Base-by-base conservation (phyloP, 1,140 invertebrate genomes). In the Drosophila setifemur region DNA sequence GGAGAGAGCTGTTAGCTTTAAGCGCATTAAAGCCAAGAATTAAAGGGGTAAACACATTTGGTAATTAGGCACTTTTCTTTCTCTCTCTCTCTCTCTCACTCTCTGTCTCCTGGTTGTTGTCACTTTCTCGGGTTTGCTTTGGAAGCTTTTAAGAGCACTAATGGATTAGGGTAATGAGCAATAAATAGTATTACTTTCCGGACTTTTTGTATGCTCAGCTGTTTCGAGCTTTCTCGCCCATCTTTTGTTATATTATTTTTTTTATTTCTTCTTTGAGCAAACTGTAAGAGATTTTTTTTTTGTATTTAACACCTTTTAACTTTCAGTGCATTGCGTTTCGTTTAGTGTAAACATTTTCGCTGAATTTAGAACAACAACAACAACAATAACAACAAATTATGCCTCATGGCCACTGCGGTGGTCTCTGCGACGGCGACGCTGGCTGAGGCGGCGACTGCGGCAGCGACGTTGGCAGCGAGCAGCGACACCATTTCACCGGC, bases 291-390 rank as follows among this genome's bases (percentile, higher is more conserved):
- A 21, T 6, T 8, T 23, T 37, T 45, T 43, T 60, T 60, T 39
- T 40, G 18, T 58, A 4, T 31, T 31, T 4, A 31, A 12, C 26
- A 7, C n/a, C n/a, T n/a, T n/a, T n/a, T n/a, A n/a, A n/a, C n/a
- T n/a, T n/a, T n/a, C n/a, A 4, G 44, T 47, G 40, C 61, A 49
- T 54, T 58, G 61, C 48, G 52, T 39, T 44, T 25, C 70, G 54
- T 73, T 39, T 64, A 45, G 70, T 73, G 75, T 82, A 72, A 86
- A 85, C 77, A 86, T 77, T 86, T 83, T 50, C 52, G 71, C 61
- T 14, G 39, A 76, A 82, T 63, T 82, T 42, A 73, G 77, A 76
- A 74, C 77, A 72, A n/a, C n/a, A n/a, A n/a, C n/a, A n/a, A n/a
- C n/a, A n/a, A n/a, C n/a, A n/a, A n/a, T n/a, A n/a, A n/a, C n/a